Evolutionary conservation across 37 sponge, comb jelly and placozoan genomes (phyloP), one percentile per base, ranked within the genome.

Genomic region (Halichondria panicea): DNA sequence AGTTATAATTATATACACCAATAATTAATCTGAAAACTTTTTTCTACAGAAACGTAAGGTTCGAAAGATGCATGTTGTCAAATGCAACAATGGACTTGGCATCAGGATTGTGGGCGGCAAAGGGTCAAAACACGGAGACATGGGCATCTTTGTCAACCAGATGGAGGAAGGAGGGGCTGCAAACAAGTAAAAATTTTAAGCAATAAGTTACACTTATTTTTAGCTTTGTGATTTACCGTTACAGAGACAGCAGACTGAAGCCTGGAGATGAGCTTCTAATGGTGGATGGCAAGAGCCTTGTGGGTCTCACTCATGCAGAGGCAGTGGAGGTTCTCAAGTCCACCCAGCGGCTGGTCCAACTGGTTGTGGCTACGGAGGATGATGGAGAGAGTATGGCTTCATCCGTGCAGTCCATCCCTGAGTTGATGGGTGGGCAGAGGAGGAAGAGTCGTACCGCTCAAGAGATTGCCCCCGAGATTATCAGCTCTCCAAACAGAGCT

Each of bases 191-290:
- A 48, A 48, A 15, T 15, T 48, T 48, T 48, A 48, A 48, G 15
- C 11, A 48, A 18, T 48, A 11, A 48, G 13, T 53, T 15, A 4
- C 8, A 52, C 35, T 9, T 42, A 48, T 71, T 11, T 33, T 53
- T 53, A 55, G 13, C 28, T 28, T 44, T 18, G 52, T 48, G 52
- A 48, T 18, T 48, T 48, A n/a, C n/a, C 37, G 31, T 52, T 52
- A 28, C 59, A 91, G 91, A 34, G 82, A 85, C 74, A 83, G 87
- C 13, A 75, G 76, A 7, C 63, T 88, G n/a, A 72, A 75, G 22
- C 61, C 53, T 25, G 87, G 90, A 22, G 90, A 93, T 78, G 90
- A 93, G 70, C 27, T 93, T 0, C 54, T 93, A 35, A 81, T 78
- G 68, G 86, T 89, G 55, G 81, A 93, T 55, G 83, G 90, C 5